Percentiles rank a stretch among this genome's conserved stretches.
Evolutionary conservation across 2,797 vertebrate genomes (phyloP).

Genomic region (Melanogrammus aeglefinus): DNA sequence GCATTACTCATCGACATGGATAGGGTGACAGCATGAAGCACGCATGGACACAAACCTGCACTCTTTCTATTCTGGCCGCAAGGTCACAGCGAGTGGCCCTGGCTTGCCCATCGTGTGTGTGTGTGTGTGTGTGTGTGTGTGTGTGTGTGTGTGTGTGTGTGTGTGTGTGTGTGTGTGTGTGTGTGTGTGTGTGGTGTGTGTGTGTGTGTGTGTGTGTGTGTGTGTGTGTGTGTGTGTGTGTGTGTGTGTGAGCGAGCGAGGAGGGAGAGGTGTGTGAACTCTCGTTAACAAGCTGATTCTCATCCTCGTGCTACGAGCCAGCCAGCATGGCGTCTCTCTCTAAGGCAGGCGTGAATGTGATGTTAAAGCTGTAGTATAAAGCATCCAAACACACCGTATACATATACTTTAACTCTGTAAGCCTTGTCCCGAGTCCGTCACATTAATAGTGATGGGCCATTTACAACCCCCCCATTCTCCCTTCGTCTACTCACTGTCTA

Average conservation of each 20-base stretch:
- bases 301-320: neutral
- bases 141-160: no score
- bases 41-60: slow-evolving; percentile 1
- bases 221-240: neutral
- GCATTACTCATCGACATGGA: slow-evolving; percentile 65
- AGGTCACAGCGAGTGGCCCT: slow-evolving; percentile 43
- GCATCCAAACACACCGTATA: neutral
- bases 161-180: neutral
- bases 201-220: neutral
- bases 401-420: neutral
- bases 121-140: neutral
- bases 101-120: slow-evolving; percentile 14
- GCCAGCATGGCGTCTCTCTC: neutral
- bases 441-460: no score
- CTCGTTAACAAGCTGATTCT: neutral
- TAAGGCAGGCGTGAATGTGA: neutral
- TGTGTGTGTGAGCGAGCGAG: neutral
- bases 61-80: slow-evolving; percentile 37
- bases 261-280: slow-evolving; percentile 3
- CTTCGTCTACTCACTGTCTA: no score
- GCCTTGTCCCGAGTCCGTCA: no score
- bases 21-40: slow-evolving; percentile 44
- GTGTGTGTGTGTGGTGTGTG: neutral
- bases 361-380: no score
- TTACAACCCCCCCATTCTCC: no score